Conservation (phyloP, 1,140 invertebrate genomes). For the Drosophila tristis region DNA sequence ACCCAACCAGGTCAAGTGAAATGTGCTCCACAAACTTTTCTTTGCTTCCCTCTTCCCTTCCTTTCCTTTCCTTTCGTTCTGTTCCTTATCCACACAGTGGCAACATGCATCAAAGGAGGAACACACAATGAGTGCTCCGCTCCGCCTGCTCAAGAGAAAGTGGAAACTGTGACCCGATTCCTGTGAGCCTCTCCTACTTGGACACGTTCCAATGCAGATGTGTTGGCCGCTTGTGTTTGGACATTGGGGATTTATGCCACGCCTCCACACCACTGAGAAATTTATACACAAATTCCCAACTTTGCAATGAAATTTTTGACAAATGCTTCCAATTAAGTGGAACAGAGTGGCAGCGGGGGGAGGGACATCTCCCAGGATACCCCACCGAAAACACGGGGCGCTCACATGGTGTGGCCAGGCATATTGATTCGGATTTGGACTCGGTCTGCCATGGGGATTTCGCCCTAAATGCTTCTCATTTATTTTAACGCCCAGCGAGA, state of each 20-base stretch:
- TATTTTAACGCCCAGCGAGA: slow-evolving; percentile 58
- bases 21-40: slow-evolving; percentile 61
- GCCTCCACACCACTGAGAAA: slow-evolving; percentile 4
- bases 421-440: slow-evolving; percentile 37
- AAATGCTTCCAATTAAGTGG: slow-evolving; percentile 53
- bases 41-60: not conserved
- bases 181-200: slow-evolving; percentile 42
- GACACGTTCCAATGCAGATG: slow-evolving; percentile 46
- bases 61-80: not conserved
- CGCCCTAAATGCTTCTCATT: slow-evolving; percentile 57
- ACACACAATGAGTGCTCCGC: slow-evolving; percentile 34
- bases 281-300: slow-evolving; percentile 25
- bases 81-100: slow-evolving; percentile 15
- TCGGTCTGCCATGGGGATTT: slow-evolving; percentile 45
- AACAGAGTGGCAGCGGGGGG: slow-evolving; percentile 17
- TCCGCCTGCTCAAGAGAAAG: slow-evolving; percentile 29
- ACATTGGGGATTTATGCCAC: not conserved
- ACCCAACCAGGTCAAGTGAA: slow-evolving; percentile 64
- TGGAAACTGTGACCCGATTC: slow-evolving; percentile 58
- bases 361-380: slow-evolving; percentile 16
- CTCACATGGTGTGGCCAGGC: slow-evolving; percentile 34
- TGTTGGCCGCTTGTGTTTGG: slow-evolving; percentile 1
- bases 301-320: slow-evolving; percentile 36
- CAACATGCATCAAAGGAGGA: slow-evolving; percentile 15
- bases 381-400: not conserved